Base-by-base conservation (phyloP, 2,113 vertebrate species). In the Pagrus major region DNA sequence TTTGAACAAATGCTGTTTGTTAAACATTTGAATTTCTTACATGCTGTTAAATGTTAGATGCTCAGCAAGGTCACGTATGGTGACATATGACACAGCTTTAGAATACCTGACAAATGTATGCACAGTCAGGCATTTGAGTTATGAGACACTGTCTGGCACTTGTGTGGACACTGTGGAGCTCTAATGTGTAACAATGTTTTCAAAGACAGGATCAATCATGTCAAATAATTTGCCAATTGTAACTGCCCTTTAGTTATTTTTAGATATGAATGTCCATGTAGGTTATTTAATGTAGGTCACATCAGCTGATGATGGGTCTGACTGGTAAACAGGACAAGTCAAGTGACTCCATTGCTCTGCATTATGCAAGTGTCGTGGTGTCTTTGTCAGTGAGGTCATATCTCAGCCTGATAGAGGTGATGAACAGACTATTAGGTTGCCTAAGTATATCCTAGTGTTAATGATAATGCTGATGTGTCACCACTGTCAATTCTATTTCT, bases 211-310 rank as follows among this genome's bases (percentile, higher is more conserved):
- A 76, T 25, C 23, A 21, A 82, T 73, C 35, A 75, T 42, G 64
- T 76, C n/a, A 67, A 58, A 64, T 51, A 12, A 37, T 47, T 14
- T 49, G 42, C 47, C 72, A 33, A 54, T 33, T 35, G 52, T 42
- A 61, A 56, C 23, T 76, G 25, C 12, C 65, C 68, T 31, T 74
- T 31, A 58, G 80, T 72, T 83, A 87, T 87, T 83, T 75, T 71
- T 83, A 85, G 70, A 68, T 46, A 16, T 76, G 56, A 80, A 72
- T 44, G 42, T 59, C 31, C 23, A 63, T 37, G 64, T 75, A 56
- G 83, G 63, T 61, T 68, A 71, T n/a, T 68, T 59, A 70, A 76
- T 88, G 71, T 88, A 82, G 83, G 86, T 76, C 77, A 25, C 58
- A 39, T 23, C 65, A 42, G 78, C 81, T 65, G 64, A 89, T 71